phyloP scores from a whole-genome alignment of 2,888 invertebrate species.

The Campoplex capitator region DNA sequence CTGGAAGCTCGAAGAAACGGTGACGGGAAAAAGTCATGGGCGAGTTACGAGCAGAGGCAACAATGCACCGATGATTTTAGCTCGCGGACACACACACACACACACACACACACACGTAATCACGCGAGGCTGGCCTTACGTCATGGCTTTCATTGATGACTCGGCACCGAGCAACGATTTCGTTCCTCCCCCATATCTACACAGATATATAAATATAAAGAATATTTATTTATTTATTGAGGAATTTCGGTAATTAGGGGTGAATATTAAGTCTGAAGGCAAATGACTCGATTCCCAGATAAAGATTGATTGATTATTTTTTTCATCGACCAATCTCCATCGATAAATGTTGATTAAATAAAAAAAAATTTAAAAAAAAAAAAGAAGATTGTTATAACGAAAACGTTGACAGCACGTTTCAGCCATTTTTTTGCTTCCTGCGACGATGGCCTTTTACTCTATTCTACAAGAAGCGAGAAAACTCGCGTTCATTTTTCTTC shows the following conservation, averaged over 20 bases:
- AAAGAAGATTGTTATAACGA: conserved; percentile 11
- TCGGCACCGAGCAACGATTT: conserved; percentile 57
- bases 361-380: too few species aligned
- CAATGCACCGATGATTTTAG: conserved; percentile 48
- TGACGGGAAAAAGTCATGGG: background rate
- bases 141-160: conserved; percentile 71
- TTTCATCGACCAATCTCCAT: too few species aligned
- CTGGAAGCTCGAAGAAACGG: background rate
- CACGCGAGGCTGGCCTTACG: conserved; percentile 68
- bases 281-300: background rate
- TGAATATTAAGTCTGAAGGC: background rate
- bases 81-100: conserved; percentile 14
- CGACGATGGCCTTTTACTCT: conserved; percentile 34
- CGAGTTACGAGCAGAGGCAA: conserved; percentile 8
- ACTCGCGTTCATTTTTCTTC: conserved; percentile 16
- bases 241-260: background rate
- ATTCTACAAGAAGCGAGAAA: conserved; percentile 2
- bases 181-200: conserved; percentile 24
- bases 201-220: background rate
- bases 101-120: conserved; percentile 53
- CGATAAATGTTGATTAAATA: too few species aligned
- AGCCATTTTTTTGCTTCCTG: background rate
- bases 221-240: background rate
- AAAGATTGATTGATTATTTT: background rate
- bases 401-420: background rate